Evolutionary conservation across 2,888 invertebrate genomes (phyloP), one percentile per base, ranked within the genome.

Genomic region (Drosophila greeni): DNA sequence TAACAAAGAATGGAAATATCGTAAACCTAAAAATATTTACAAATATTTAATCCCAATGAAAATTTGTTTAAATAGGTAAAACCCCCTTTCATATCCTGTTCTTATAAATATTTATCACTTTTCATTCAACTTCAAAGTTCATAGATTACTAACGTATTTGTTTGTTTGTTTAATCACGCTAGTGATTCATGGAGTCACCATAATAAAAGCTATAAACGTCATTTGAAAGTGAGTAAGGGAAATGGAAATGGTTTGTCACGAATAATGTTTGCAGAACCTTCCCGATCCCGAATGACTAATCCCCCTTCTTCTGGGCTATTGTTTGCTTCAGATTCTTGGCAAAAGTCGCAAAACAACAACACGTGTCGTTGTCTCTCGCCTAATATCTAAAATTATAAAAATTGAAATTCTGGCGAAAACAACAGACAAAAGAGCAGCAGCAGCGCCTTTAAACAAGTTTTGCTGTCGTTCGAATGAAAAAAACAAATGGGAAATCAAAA

Each of bases 341-440:
- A 52, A 29, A 45, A 39, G 42, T 45, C n/a, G 31, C 23, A 49
- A 29, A 54, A 54, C 42, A 57, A 43, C 64, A 69, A 53, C 68
- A 69, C 62, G 62, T 69, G 69, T 49, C 68, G 48, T 48, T 55
- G 29, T 48, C 45, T 47, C 40, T 47, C 40, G 55, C 16, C 45
- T 40, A 36, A 48, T 36, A 49, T 51, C 34, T 59, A 57, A 59
- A 74, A 52, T 71, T 70, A 76, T 62, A 73, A 48, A 71, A 43
- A 58, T 33, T 48, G 3, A 53, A 48, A 33, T 55, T 65, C 42
- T 55, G 33, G 43, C 70, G 59, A 73, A 58, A 54, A 49, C 49
- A 57, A 53, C 26, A 58, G 31, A 39, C 24, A 39, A 56, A 31
- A 29, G 7, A 40, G 8, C 23, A 42, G 33, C 23, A 42, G 33